Conservation (phyloP, 1,140 invertebrate species). For the Anastrepha ludens region DNA sequence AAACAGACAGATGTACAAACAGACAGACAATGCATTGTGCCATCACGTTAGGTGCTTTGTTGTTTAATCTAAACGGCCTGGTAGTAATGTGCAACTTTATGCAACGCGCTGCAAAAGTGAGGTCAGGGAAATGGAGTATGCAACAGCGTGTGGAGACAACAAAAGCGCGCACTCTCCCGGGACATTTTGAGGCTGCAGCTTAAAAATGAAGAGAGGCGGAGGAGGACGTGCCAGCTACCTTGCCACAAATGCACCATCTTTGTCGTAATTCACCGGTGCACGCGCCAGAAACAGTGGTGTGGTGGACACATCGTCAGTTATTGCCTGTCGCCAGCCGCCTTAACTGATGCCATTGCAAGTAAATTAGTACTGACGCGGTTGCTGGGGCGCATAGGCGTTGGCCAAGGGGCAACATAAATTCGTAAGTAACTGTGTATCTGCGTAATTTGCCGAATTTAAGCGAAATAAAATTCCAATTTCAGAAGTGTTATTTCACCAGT, state of each 20-base stretch:
- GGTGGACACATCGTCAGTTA: neutral
- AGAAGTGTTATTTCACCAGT: neutral
- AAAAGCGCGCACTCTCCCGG: neutral
- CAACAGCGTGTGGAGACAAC: neutral
- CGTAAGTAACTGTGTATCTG: neutral
- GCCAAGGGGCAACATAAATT: neutral
- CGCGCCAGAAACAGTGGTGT: neutral
- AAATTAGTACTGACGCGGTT: constrained; percentile 27
- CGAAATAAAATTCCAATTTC: constrained; percentile 50
- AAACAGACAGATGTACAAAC: neutral
- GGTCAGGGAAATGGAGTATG: neutral
- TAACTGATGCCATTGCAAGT: constrained; percentile 35
- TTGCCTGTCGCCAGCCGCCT: constrained; percentile 16
- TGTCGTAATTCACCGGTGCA: constrained; percentile 3
- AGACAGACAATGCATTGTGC: neutral
- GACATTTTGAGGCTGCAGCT: neutral
- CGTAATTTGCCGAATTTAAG: neutral
- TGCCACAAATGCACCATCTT: neutral
- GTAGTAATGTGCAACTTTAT: constrained; percentile 1
- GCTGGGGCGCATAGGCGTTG: neutral
- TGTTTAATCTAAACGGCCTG: constrained; percentile 15
- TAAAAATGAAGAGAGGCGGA: neutral
- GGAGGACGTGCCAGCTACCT: neutral
- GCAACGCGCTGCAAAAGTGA: neutral
- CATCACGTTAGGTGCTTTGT: neutral